Conservation (phyloP, 2,888 invertebrate species). For the Diarsia mendica region DNA sequence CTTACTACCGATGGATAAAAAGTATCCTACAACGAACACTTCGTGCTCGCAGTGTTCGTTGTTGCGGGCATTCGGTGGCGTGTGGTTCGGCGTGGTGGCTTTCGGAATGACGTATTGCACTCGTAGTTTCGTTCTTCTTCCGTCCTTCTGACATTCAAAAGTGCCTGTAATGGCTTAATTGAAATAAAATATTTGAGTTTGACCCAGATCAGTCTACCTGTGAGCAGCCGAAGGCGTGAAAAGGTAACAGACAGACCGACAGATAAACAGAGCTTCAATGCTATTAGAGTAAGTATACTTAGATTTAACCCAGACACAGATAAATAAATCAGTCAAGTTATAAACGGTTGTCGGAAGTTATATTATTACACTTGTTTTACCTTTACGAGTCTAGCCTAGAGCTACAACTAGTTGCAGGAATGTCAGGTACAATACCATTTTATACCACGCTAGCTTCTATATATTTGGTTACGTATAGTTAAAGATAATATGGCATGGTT, state of each 20-base stretch:
- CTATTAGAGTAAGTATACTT: neutral
- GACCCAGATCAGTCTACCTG: neutral
- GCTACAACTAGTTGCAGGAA: constrained; percentile 18
- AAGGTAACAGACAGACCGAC: neutral
- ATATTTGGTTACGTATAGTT: neutral
- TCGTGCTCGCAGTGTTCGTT: no score
- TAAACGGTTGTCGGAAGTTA: constrained; percentile 54
- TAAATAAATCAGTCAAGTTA: constrained; percentile 34
- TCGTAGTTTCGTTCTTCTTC: no score
- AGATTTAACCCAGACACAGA: constrained; percentile 31
- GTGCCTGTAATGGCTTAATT: no score
- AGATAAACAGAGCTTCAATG: neutral
- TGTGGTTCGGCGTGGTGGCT: no score
- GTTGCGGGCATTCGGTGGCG: no score
- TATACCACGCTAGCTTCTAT: neutral
- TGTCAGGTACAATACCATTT: constrained; percentile 23
- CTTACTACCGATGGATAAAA: neutral
- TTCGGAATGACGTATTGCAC: no score
- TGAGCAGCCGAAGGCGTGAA: neutral
- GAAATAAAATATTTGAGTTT: no score
- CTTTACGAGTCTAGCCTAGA: constrained; percentile 42
- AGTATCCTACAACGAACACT: no score
- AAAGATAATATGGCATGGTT: neutral
- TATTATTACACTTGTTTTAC: constrained; percentile 43
- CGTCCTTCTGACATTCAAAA: no score